phyloP scores from a whole-genome alignment of 2,888 invertebrate species.

The Hymenopus coronatus region DNA sequence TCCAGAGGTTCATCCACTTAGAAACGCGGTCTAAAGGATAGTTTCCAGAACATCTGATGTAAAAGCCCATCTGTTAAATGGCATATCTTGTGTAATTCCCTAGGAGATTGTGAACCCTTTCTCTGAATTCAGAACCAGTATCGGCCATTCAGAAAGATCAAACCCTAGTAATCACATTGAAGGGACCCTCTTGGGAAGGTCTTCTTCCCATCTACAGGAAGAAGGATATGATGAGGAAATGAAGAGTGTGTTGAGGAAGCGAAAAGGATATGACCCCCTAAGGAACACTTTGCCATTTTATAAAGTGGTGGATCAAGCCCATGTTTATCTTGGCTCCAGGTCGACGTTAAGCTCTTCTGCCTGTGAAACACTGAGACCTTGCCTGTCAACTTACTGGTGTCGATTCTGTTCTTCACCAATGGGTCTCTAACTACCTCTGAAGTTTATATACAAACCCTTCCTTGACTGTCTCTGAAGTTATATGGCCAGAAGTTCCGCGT shows the following conservation, averaged over 20 bases:
- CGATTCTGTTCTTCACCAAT: too few species aligned
- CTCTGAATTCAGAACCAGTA: not conserved
- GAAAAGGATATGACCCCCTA: not conserved
- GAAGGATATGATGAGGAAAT: not conserved
- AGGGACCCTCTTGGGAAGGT: not conserved
- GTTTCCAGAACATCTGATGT: too few species aligned
- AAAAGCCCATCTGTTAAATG: not conserved
- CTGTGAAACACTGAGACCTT: too few species aligned
- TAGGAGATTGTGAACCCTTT: not conserved
- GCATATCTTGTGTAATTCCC: not conserved
- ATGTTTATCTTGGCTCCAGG: not conserved
- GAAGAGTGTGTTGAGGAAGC: not conserved
- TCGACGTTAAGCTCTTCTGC: too few species aligned
- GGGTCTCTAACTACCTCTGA: too few species aligned
- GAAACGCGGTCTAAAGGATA: too few species aligned
- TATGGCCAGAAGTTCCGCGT: too few species aligned
- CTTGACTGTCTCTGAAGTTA: too few species aligned
- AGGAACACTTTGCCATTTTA: not conserved
- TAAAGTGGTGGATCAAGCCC: not conserved
- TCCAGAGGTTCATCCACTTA: too few species aligned
- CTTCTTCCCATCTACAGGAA: not conserved
- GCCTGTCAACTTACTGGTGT: not conserved
- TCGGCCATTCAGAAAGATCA: not conserved
- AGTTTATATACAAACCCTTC: too few species aligned
- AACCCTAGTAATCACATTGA: not conserved